phyloP scores from a whole-genome alignment of 2,797 vertebrate species.

The Anguilla marmorata region DNA sequence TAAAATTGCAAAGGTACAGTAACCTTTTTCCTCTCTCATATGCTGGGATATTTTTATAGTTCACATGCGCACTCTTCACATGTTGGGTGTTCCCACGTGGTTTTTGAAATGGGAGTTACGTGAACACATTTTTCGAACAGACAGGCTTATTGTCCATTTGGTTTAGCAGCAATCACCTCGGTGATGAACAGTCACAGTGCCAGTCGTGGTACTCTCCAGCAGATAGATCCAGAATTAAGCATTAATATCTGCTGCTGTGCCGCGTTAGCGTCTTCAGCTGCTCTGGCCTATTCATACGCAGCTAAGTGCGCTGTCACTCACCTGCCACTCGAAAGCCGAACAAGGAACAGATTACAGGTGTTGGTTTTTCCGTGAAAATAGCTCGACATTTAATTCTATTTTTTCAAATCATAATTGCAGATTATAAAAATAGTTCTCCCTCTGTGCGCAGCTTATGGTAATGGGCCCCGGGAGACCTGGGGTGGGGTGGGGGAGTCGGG shows the following conservation, averaged over 20 bases:
- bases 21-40: no score
- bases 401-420: constrained; percentile 19
- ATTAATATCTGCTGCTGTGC: not conserved
- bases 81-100: no score
- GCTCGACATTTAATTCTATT: constrained; percentile 45
- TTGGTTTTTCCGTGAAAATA: constrained; percentile 44
- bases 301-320: constrained; percentile 29
- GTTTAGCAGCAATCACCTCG: constrained; percentile 42
- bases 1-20: no score
- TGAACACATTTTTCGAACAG: not conserved
- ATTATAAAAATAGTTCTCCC: constrained; percentile 23
- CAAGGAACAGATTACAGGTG: constrained; percentile 48
- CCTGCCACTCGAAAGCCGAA: constrained; percentile 46
- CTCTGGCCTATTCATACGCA: constrained; percentile 21
- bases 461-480: constrained; percentile 48
- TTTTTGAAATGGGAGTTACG: not conserved
- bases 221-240: constrained; percentile 28
- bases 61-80: no score
- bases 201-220: no score
- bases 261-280: not conserved
- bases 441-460: constrained; percentile 45
- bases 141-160: not conserved
- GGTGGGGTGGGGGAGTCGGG: constrained; percentile 13
- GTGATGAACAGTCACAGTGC: constrained; percentile 45
- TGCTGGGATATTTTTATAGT: no score